phyloP scores from a whole-genome alignment of 2,797 vertebrate species.

The Tauraco hartlaubi region DNA sequence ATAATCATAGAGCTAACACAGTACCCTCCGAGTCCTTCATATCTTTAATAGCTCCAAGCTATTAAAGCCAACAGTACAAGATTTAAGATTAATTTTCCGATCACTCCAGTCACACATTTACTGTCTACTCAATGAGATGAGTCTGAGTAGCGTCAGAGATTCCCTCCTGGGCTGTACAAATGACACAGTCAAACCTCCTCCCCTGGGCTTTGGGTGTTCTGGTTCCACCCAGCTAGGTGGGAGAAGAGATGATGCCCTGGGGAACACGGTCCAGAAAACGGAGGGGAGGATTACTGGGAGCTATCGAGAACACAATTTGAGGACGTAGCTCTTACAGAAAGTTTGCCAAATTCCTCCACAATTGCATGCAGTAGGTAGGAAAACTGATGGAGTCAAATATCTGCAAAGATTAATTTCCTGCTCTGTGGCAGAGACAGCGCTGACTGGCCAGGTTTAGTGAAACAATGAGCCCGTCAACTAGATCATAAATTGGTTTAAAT shows the following conservation, averaged over 20 bases:
- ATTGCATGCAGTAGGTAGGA: conserved; percentile 36
- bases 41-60: neutral
- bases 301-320: neutral
- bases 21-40: neutral
- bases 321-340: neutral
- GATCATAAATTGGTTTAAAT: conserved; percentile 35
- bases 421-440: neutral
- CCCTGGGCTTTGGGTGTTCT: neutral
- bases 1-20: neutral
- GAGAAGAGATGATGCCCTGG: neutral
- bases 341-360: neutral
- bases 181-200: neutral
- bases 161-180: neutral
- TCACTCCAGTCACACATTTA: neutral
- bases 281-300: neutral
- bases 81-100: neutral
- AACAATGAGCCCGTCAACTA: conserved; percentile 19
- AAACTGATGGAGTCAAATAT: conserved; percentile 1
- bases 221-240: neutral
- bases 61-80: neutral
- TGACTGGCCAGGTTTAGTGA: conserved; percentile 39
- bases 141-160: neutral
- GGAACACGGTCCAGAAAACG: neutral
- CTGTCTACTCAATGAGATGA: neutral
- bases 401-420: conserved; percentile 52